These are phyloP conservation scores for Cancer borealis DNA, from an alignment of 2,888 invertebrate genomes.

Conservation along the genomic window DNA sequence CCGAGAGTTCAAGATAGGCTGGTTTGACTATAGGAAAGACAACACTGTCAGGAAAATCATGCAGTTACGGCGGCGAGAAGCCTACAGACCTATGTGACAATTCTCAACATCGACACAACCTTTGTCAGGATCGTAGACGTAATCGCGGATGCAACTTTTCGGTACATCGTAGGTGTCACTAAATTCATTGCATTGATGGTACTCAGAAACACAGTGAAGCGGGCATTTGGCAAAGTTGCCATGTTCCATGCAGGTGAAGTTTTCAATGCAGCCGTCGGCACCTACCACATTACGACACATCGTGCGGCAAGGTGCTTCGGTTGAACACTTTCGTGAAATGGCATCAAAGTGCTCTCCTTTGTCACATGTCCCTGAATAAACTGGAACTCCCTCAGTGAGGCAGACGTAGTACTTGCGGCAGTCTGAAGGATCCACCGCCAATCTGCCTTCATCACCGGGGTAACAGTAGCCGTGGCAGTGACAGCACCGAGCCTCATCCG, in stretches of 20 bases:
- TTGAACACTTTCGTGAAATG: neutral
- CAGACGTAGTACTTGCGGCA: neutral
- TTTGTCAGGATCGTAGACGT: neutral
- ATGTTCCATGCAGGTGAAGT: neutral
- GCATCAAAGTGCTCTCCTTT: neutral
- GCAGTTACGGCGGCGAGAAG: neutral
- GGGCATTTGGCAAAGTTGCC: constrained; percentile 55
- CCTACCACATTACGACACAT: constrained; percentile 32
- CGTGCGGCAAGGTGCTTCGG: neutral
- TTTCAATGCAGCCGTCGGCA: constrained; percentile 8
- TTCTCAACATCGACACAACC: neutral
- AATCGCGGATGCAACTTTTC: neutral
- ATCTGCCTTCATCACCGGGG: neutral
- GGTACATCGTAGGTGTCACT: neutral
- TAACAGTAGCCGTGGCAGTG: constrained; percentile 8
- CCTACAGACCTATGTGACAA: neutral
- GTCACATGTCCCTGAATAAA: neutral
- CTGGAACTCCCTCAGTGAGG: neutral
- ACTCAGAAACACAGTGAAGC: constrained; percentile 17
- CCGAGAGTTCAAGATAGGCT: too few relatives aligned
- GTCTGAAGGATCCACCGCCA: neutral
- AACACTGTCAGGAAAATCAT: neutral
- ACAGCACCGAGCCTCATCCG: constrained; percentile 1
- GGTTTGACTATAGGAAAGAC: too few relatives aligned
- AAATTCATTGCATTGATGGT: constrained; percentile 15